A percentile compares a stretch with the other conserved stretches of the same genome.
phyloP scores from a whole-genome alignment of 2,888 invertebrate species.

The Loripinus fragilis region DNA sequence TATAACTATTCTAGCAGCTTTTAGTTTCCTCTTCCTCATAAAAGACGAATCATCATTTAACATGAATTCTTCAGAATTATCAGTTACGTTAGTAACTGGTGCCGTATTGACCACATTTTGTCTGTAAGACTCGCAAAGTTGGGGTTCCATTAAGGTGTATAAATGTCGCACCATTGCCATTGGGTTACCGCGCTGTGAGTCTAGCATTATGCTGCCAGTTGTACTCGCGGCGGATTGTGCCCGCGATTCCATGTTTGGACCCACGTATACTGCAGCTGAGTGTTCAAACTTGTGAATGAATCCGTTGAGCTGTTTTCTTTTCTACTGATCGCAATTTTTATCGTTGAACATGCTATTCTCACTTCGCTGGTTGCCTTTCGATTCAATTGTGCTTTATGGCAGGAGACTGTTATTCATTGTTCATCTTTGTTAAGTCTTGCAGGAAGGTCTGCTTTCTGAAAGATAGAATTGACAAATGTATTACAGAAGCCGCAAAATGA shows the following conservation, averaged over 20 bases:
- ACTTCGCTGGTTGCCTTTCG: no score
- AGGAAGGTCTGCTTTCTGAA: no score
- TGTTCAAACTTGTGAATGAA: no score
- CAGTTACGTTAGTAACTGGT: background rate
- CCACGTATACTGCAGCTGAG: no score
- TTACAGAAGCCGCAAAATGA: no score
- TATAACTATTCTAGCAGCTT: slow-evolving; percentile 1
- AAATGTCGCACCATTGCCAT: background rate
- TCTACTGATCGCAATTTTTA: no score
- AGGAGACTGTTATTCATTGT: no score
- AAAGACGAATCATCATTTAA: background rate
- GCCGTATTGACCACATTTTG: background rate
- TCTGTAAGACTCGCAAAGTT: background rate
- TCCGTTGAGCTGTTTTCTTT: no score
- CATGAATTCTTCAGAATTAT: background rate
- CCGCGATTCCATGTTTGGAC: background rate
- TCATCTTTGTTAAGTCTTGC: no score
- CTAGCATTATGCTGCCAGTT: background rate
- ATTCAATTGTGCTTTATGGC: no score
- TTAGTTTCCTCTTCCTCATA: background rate
- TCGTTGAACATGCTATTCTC: no score
- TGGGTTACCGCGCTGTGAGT: background rate
- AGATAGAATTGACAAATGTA: no score
- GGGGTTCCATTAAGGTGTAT: slow-evolving; percentile 1
- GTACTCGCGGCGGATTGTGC: background rate